Percentiles rank a stretch among this genome's conserved stretches.
Evolutionary conservation across 2,113 vertebrate species (phyloP).

Genomic region (Pituophis catenifer): DNA sequence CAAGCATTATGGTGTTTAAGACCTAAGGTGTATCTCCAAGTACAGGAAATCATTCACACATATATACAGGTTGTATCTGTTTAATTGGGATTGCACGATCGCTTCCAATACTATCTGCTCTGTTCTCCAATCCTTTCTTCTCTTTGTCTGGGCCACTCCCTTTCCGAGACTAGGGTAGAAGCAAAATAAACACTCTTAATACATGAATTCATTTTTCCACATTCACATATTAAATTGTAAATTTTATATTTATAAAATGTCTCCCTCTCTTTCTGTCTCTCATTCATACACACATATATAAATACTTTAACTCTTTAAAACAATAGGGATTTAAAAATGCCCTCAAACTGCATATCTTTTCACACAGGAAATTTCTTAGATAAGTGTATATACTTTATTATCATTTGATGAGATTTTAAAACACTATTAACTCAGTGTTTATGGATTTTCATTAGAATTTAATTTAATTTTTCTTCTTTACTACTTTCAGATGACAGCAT

Average conservation of each 20-base stretch:
- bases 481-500: conserved; percentile 18
- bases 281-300: not conserved
- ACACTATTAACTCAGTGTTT: not conserved
- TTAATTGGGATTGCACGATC: conserved; percentile 99
- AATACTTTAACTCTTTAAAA: conserved; percentile 17
- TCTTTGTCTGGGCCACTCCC: conserved; percentile 96
- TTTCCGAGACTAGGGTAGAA: conserved; percentile 90
- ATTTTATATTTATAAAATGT: not conserved
- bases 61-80: conserved; percentile 77
- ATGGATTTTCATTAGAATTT: not conserved
- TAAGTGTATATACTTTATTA: conserved; percentile 20
- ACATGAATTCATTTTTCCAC: not conserved
- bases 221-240: not conserved
- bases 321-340: conserved; percentile 18
- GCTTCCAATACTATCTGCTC: conserved; percentile 97
- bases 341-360: conserved; percentile 20
- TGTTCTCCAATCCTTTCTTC: conserved; percentile 93
- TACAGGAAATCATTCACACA: conserved; percentile 26
- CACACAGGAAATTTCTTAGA: not conserved
- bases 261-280: not conserved
- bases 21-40: conserved; percentile 66
- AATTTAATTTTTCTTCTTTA: conserved; percentile 3
- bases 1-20: conserved; percentile 19
- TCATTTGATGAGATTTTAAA: conserved; percentile 21
- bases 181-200: conserved; percentile 67